Base-by-base conservation (phyloP, 2,113 vertebrate genomes). In the Haemorhous mexicanus region DNA sequence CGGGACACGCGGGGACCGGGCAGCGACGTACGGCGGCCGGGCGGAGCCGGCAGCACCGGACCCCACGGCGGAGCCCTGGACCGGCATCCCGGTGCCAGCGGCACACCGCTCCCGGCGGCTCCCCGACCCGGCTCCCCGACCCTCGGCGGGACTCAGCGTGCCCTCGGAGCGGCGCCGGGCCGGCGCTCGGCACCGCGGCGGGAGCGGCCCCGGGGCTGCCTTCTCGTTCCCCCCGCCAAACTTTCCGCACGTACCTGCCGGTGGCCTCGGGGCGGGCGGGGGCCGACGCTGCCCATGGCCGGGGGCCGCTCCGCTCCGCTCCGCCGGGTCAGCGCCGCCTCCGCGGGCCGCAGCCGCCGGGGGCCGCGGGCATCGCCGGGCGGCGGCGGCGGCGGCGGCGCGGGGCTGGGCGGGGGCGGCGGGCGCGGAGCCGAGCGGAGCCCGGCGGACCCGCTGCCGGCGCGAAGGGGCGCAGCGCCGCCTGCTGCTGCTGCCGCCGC, bases 241-340 rank as follows among this genome's bases (percentile, higher is more conserved):
- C 84, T 93, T 87, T 87, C 63, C 75, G 63, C 69, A 62, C 80
- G 30, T 94, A 88, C 93, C 95, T 87, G 91, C 35, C 37, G 46
- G 80, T 50, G 69, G 76, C 78, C 61, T 78, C 80, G 44, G 59
- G 50, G 83, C 81, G 76, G 59, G 47, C 77, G 66, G 87, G 70
- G 84, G n/a, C 63, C 72, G 41, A 35, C 66, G 75, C 79, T 64
- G 58, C 58, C 88, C 88, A 87, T 70, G 69, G 80, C 46, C 64
- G 49, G 49, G 63, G 68, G 35, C 27, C 67, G 72, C 77, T 70
- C 27, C 67, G 72, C 77, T 69, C 27, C 67, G 67, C 46, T 50
- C 26, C 44, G 66, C 67, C 46, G 33, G 64, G 44, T 68, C 66
- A 47, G 44, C 64, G 43, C 32, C 64, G 64, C 43, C 64, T 66